Percentiles rank a stretch among this genome's conserved stretches.
Evolutionary conservation across 92 coral and sea anemone genomes (phyloP).

Genomic region (Epizoanthus fatuus): DNA sequence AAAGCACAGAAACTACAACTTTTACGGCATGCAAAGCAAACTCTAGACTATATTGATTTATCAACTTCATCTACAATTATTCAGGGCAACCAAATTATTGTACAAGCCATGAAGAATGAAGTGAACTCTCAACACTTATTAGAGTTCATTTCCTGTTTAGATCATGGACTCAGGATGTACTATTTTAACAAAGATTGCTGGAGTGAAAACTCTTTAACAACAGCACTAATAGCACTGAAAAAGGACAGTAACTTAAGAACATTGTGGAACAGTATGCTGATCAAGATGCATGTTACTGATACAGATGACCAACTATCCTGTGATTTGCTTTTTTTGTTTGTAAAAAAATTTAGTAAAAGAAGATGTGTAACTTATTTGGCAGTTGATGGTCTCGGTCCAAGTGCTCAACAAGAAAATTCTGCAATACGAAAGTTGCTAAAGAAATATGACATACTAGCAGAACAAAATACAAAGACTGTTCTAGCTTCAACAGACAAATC

Average conservation of each 20-base stretch:
- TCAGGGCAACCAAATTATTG: not conserved
- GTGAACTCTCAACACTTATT: constrained; percentile 26
- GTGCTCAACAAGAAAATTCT: not conserved
- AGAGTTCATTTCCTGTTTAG: constrained; percentile 3
- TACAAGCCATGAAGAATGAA: constrained; percentile 14
- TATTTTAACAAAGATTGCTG: constrained; percentile 5
- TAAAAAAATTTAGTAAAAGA: not conserved
- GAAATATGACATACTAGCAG: not conserved
- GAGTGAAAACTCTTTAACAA: constrained; percentile 12
- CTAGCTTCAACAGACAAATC: not conserved
- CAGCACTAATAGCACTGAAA: not conserved
- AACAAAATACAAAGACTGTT: not conserved
- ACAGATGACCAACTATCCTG: not conserved
- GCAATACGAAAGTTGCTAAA: not conserved
- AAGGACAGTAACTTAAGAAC: not conserved
- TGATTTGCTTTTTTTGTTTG: not conserved
- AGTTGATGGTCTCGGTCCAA: not conserved
- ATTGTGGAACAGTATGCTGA: constrained; percentile 4
- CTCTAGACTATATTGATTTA: constrained; percentile 69
- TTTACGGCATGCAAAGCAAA: constrained; percentile 63
- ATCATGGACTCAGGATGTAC: constrained; percentile 5
- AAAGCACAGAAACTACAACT: constrained; percentile 59
- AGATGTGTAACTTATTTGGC: constrained; percentile 1
- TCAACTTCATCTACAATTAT: constrained; percentile 19
- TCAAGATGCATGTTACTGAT: not conserved